Evolutionary conservation across 2,888 invertebrate genomes (phyloP).

Genomic region (Synergus umbraculus): DNA sequence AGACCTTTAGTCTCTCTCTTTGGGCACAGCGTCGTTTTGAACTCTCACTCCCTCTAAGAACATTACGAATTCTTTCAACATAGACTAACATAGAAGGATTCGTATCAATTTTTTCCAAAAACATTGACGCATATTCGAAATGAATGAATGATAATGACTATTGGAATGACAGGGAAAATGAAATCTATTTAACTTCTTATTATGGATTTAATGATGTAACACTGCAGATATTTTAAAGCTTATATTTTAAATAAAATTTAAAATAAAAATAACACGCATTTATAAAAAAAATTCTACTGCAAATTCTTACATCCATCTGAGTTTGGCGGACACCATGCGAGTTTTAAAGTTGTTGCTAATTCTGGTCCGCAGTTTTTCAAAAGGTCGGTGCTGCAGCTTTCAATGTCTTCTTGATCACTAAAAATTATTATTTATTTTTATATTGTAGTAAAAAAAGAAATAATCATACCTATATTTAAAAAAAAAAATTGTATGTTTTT

Average conservation of each 20-base stretch:
- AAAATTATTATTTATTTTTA: background rate
- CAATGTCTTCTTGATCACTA: background rate
- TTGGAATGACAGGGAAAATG: too few species aligned
- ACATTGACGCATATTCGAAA: too few species aligned
- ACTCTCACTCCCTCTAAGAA: too few species aligned
- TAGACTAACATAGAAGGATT: too few species aligned
- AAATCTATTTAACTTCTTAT: too few species aligned
- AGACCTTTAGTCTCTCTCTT: too few species aligned
- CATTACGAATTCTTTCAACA: too few species aligned
- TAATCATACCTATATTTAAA: background rate
- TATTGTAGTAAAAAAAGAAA: background rate
- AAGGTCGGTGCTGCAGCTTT: background rate
- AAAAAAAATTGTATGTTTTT: background rate
- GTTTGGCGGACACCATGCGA: slow-evolving; percentile 5
- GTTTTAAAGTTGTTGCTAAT: slow-evolving; percentile 5
- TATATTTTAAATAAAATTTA: background rate
- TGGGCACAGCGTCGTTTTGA: too few species aligned
- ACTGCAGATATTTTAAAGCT: background rate
- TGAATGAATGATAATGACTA: too few species aligned
- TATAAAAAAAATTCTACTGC: background rate
- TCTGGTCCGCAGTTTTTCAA: slow-evolving; percentile 17
- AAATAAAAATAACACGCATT: background rate
- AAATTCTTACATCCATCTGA: slow-evolving; percentile 6
- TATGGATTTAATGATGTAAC: too few species aligned
- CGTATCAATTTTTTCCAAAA: too few species aligned